Evolutionary conservation across 1,140 invertebrate species (phyloP).

Genomic region (Argopecten irradians): DNA sequence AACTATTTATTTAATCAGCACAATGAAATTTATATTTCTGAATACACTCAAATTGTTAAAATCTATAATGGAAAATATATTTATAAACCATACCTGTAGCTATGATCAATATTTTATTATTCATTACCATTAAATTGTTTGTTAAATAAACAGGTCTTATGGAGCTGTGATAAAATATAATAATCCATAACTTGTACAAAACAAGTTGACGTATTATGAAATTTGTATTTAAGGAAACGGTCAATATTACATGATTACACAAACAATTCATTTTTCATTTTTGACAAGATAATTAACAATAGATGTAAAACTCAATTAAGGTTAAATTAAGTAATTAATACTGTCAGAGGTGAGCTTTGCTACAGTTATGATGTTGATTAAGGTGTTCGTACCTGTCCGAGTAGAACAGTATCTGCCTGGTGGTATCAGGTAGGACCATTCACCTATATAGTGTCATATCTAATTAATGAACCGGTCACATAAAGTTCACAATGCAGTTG

Average conservation of each 20-base stretch:
- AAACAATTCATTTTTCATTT: background rate
- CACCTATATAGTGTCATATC: background rate
- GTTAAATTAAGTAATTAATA: too few species aligned
- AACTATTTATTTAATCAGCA: background rate
- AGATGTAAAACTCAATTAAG: background rate
- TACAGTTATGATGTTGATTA: background rate
- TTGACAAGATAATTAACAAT: too few species aligned
- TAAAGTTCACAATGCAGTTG: too few species aligned
- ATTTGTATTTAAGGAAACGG: background rate
- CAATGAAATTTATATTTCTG: background rate
- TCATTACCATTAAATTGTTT: background rate
- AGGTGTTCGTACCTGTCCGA: background rate
- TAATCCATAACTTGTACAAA: background rate
- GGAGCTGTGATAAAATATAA: background rate
- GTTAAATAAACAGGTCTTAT: background rate
- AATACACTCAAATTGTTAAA: background rate
- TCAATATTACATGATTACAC: background rate
- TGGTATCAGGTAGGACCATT: background rate
- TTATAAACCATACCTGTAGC: background rate
- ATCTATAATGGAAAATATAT: background rate
- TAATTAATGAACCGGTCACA: background rate
- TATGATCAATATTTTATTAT: background rate
- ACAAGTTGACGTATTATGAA: background rate
- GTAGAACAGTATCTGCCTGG: background rate
- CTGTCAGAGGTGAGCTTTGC: background rate